Evolutionary conservation across 2,888 invertebrate genomes (phyloP).

Genomic region (Erebia epiphron): DNA sequence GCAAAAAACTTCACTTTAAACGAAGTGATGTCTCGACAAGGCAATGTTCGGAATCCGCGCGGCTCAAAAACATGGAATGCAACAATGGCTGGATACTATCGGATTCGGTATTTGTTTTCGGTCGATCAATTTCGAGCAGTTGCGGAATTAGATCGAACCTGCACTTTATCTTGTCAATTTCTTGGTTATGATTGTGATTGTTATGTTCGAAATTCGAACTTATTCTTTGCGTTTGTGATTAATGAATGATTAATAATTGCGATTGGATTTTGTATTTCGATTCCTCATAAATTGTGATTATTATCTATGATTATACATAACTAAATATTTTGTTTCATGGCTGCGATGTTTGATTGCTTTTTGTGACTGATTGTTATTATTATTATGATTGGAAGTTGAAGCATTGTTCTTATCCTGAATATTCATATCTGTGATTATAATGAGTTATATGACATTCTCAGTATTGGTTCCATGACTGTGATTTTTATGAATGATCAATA

Average conservation of each 20-base stretch:
- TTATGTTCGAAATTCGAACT: not conserved
- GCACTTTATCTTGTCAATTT: constrained; percentile 24
- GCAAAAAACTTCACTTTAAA: constrained; percentile 47
- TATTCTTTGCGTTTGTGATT: not conserved
- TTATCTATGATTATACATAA: not conserved
- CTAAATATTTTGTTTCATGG: not conserved
- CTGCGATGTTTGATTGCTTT: not conserved
- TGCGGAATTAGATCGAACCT: constrained; percentile 37
- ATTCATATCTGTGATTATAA: constrained; percentile 7
- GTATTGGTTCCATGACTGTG: not conserved
- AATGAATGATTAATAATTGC: constrained; percentile 5
- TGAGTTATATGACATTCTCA: not conserved
- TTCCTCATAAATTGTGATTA: not conserved
- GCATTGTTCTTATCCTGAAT: not conserved
- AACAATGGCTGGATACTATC: constrained; percentile 56
- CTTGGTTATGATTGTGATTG: constrained; percentile 16
- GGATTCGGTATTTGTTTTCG: constrained; percentile 47
- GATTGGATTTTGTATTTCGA: constrained; percentile 11
- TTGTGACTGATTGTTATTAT: constrained; percentile 5
- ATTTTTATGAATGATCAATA: not conserved
- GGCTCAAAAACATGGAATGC: constrained; percentile 52
- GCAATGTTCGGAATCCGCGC: constrained; percentile 48
- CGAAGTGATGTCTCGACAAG: constrained; percentile 45
- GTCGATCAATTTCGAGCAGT: constrained; percentile 42
- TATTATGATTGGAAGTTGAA: not conserved